Base-by-base conservation (phyloP, 2,888 invertebrate genomes). In the Oeneis ivallda region DNA sequence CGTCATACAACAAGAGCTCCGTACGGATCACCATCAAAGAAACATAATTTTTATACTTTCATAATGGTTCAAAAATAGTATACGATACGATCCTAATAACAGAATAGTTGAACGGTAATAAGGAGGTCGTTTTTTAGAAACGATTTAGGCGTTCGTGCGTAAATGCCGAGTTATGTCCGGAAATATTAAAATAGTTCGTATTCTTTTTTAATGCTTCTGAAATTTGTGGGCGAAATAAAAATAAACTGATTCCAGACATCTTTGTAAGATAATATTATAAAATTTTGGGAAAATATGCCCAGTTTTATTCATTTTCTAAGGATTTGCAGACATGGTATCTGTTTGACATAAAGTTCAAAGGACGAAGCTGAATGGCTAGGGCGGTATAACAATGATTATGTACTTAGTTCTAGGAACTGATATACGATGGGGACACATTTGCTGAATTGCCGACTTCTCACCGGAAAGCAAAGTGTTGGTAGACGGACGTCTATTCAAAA, bases 111-210 rank as follows among this genome's bases (percentile, higher is more conserved):
- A 15, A 15, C 11, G 19, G 62, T 49, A 57, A 56, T 50, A 63
- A 52, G 54, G 62, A 56, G 54, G 59, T 60, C 60, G 37, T 58
- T 45, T 58, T 43, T 62, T 58, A 52, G 43, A 58, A 64, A 19
- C 54, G 43, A 52, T 60, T 60, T 45, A 56, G 41, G 8, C 63
- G 56, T 32, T 49, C 56, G 63, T 67, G 63, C 66, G 60, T 64
- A 67, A 64, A 67, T 15, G 56, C 56, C 19, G 32, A 43, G 43
- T 47, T 39, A 62, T 13, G 26, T 32, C 58, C 57, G 58, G 43
- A 59, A 57, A 58, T 61, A 47, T 59, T 15, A 39, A 67, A 67
- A 59, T 26, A 26, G 47, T 54, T 39, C 39, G 10, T 34, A 13
- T 63, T 63, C 53, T 39, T 47, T 54, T 61, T 8, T 34, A 45